These are phyloP conservation scores for Synergus itoensis DNA, from an alignment of 2,888 invertebrate species.

Conservation along the genomic window DNA sequence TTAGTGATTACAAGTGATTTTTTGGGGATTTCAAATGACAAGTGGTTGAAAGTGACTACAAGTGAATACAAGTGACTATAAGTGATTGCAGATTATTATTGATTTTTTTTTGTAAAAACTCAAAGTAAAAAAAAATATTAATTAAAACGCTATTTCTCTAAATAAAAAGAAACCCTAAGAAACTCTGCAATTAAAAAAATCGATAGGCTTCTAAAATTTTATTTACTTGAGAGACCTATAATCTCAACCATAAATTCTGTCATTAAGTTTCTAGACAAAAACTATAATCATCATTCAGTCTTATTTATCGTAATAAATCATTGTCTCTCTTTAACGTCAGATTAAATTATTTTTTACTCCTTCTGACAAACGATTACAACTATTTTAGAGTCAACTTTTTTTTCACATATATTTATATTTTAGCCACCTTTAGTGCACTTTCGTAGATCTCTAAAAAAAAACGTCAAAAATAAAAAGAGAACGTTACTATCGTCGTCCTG, in stretches of 20 bases:
- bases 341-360: neutral
- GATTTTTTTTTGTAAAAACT: too few species aligned
- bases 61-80: too few species aligned
- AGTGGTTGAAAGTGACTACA: too few species aligned
- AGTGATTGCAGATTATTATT: too few species aligned
- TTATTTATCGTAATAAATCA: neutral
- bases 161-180: neutral
- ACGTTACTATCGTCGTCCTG: constrained; percentile 13
- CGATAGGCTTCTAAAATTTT: neutral
- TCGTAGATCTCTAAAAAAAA: neutral
- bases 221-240: neutral
- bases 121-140: too few species aligned
- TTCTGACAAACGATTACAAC: neutral
- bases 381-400: neutral
- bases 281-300: neutral
- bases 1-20: too few species aligned
- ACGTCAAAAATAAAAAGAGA: constrained; percentile 15
- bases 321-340: neutral
- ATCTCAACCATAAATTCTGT: neutral
- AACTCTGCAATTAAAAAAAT: neutral
- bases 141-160: too few species aligned
- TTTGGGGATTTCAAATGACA: too few species aligned
- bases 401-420: neutral
- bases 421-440: neutral
- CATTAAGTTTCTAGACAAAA: neutral